Evolutionary conservation across 2,797 vertebrate genomes (phyloP).

Genomic region (Octomys mimax): DNA sequence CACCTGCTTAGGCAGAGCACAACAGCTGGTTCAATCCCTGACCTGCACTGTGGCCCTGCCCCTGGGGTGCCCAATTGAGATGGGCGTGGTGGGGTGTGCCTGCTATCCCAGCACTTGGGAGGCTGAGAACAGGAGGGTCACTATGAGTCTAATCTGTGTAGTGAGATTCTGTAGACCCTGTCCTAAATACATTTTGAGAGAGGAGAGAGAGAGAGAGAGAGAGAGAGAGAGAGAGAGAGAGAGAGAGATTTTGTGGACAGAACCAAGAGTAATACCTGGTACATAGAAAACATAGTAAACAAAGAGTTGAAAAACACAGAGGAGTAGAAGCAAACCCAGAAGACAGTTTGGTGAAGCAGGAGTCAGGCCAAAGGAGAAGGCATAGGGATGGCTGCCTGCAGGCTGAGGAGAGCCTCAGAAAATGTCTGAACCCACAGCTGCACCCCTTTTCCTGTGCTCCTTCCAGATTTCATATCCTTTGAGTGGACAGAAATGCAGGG

Average conservation of each 20-base stretch:
- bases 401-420: background rate
- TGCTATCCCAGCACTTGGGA: no score
- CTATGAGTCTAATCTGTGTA: no score
- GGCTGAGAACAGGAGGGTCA: no score
- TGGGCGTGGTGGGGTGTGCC: no score
- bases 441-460: background rate
- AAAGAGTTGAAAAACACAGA: background rate
- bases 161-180: no score
- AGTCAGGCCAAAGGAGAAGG: background rate
- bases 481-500: background rate
- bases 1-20: no score
- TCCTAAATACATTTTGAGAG: no score
- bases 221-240: no score
- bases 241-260: background rate
- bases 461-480: background rate
- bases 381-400: background rate
- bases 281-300: background rate
- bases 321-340: background rate
- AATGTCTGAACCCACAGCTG: background rate
- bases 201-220: no score
- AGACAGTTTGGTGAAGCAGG: background rate
- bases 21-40: no score
- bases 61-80: no score
- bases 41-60: no score
- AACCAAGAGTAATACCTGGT: background rate